phyloP scores from a whole-genome alignment of 2,888 invertebrate species.

The Drosophila prostipennis region DNA sequence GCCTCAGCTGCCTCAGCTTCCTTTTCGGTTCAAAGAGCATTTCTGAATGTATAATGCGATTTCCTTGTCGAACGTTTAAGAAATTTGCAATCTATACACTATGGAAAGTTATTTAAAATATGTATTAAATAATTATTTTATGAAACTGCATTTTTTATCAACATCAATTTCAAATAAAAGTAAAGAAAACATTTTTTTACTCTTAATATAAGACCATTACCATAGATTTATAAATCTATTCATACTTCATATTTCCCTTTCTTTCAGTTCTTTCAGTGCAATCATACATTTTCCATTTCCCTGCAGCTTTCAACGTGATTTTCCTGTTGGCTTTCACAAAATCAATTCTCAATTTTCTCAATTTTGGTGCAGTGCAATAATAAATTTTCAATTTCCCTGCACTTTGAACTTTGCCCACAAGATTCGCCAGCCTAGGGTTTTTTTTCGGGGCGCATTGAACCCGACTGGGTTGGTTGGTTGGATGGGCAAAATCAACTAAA shows the following conservation, averaged over 20 bases:
- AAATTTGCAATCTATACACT: conserved; percentile 10
- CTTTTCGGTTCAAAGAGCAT: conserved; percentile 15
- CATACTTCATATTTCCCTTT: neutral
- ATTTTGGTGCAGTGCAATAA: conserved; percentile 13
- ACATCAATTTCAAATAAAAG: too few species aligned
- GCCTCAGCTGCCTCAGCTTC: neutral
- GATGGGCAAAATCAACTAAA: conserved; percentile 23
- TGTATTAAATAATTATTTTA: too few species aligned
- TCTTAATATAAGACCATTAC: too few species aligned
- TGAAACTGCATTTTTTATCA: too few species aligned
- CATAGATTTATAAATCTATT: neutral
- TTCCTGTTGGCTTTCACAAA: neutral
- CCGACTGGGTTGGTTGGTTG: neutral
- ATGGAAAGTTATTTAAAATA: neutral
- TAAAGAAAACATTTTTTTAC: neutral
- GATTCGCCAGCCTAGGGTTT: neutral
- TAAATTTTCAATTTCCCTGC: conserved; percentile 41
- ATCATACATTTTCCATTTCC: neutral
- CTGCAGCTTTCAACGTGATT: neutral
- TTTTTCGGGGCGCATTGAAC: conserved; percentile 31
- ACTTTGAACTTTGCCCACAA: conserved; percentile 33
- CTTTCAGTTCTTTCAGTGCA: neutral
- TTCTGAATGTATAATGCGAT: conserved; percentile 10
- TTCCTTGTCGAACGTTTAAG: conserved; percentile 3
- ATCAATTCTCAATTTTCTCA: too few species aligned